Percentiles rank a stretch among this genome's conserved stretches.
Evolutionary conservation across 2,797 vertebrate genomes (phyloP).

Genomic region (Dicrostonyx torquatus): DNA sequence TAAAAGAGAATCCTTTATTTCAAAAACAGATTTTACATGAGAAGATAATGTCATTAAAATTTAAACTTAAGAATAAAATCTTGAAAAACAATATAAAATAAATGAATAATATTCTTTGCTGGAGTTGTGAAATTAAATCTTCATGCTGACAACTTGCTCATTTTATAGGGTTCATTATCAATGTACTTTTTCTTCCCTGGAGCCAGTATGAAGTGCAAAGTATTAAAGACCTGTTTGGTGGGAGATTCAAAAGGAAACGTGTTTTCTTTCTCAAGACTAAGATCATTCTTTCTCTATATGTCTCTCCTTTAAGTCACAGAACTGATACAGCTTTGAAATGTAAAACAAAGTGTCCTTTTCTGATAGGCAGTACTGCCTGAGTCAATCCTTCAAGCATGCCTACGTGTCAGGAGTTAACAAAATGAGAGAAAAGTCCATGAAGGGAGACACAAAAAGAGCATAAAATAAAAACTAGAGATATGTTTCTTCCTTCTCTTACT

Average conservation of each 20-base stretch:
- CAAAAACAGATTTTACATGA: constrained; percentile 70
- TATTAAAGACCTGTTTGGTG: constrained; percentile 11
- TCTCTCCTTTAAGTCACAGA: constrained; percentile 41
- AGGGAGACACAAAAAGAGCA: not conserved
- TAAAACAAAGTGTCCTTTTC: not conserved
- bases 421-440: not conserved
- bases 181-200: constrained; percentile 30
- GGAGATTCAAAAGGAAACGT: not conserved
- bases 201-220: constrained; percentile 11
- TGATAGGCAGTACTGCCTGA: not conserved
- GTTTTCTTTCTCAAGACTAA: constrained; percentile 48
- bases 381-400: not conserved
- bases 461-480: not conserved
- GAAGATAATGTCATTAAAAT: constrained; percentile 79
- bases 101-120: constrained; percentile 74
- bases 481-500: not conserved
- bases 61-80: constrained; percentile 83
- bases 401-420: constrained; percentile 16
- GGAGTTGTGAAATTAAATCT: constrained; percentile 80
- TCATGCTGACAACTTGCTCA: constrained; percentile 73
- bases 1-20: constrained; percentile 71
- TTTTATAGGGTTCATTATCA: constrained; percentile 70
- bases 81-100: constrained; percentile 82
- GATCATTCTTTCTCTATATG: not conserved
- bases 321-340: constrained; percentile 16